Conservation (phyloP, 1,140 invertebrate species). For the Argopecten irradians region DNA sequence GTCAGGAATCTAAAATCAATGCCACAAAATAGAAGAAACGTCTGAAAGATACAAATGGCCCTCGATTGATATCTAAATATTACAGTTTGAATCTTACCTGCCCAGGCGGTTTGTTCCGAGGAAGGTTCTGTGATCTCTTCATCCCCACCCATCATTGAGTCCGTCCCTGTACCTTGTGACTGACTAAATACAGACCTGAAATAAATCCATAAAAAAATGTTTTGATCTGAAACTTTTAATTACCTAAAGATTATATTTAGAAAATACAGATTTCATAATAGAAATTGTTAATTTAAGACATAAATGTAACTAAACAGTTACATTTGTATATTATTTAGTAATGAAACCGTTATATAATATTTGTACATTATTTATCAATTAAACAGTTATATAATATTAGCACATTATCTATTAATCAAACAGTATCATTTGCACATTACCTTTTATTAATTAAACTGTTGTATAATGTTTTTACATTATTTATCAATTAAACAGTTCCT, state of each 20-base stretch:
- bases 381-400: too few species aligned
- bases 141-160: slow-evolving; percentile 60
- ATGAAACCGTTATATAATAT: too few species aligned
- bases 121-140: slow-evolving; percentile 59
- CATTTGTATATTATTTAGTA: too few species aligned
- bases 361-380: too few species aligned
- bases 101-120: slow-evolving; percentile 62
- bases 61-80: not conserved
- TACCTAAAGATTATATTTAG: not conserved
- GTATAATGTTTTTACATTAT: too few species aligned
- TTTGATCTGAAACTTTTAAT: not conserved
- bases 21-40: not conserved
- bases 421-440: too few species aligned
- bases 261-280: not conserved
- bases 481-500: too few species aligned
- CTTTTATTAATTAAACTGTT: too few species aligned
- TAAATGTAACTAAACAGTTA: too few species aligned
- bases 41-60: not conserved
- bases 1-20: not conserved
- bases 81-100: slow-evolving; percentile 58
- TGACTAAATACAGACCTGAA: slow-evolving; percentile 73
- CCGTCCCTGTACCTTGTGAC: slow-evolving; percentile 67
- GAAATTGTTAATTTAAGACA: too few species aligned
- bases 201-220: not conserved
- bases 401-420: too few species aligned